These are phyloP conservation scores for Ptychadena robeensis DNA, from an alignment of 2,797 vertebrate species.

Conservation along the genomic window DNA sequence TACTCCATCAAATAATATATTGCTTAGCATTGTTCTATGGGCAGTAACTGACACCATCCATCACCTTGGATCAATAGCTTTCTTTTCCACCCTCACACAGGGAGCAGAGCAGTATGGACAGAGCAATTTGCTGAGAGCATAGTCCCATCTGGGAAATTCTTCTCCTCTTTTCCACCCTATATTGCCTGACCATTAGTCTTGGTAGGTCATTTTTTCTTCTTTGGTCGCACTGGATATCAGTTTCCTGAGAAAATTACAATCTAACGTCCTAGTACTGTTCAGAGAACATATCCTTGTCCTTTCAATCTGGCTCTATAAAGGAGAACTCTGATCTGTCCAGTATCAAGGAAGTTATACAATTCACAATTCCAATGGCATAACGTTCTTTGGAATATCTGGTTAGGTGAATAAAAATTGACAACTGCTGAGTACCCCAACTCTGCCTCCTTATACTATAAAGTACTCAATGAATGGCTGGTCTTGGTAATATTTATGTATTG, in stretches of 20 bases:
- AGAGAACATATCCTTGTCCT: not conserved
- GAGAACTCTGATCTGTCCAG: no score
- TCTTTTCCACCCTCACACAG: constrained; percentile 59
- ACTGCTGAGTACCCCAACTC: no score
- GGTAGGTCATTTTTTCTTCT: constrained; percentile 37
- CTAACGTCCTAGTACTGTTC: not conserved
- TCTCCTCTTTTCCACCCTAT: constrained; percentile 34
- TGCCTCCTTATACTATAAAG: no score
- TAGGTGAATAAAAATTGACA: no score
- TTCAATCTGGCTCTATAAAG: not conserved
- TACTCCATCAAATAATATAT: constrained; percentile 63
- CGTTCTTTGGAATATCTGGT: no score
- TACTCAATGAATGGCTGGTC: no score
- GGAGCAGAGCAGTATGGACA: constrained; percentile 54
- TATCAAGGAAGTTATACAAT: no score
- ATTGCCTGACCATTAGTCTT: constrained; percentile 45
- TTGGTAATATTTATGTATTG: no score
- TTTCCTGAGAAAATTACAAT: constrained; percentile 12
- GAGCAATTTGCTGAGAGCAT: constrained; percentile 53
- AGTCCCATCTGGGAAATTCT: constrained; percentile 57
- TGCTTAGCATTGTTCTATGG: constrained; percentile 62
- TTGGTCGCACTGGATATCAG: constrained; percentile 13
- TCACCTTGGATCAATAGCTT: constrained; percentile 60
- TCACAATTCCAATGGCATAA: no score
- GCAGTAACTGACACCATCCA: constrained; percentile 63